Conservation (phyloP, 1,140 invertebrate genomes). For the Melipona quadrifasciata region DNA sequence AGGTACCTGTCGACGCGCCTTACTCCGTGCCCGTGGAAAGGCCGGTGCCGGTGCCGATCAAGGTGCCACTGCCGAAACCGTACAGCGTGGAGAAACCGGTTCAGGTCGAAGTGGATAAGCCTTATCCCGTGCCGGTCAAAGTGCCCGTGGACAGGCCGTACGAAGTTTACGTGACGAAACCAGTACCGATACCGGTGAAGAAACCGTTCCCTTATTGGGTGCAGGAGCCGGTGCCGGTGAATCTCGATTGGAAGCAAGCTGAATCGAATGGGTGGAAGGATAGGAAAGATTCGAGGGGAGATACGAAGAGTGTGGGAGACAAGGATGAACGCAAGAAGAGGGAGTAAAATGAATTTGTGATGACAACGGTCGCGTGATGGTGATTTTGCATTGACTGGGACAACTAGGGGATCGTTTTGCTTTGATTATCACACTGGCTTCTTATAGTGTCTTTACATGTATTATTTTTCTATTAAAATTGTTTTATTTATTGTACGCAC, state of each 20-base stretch:
- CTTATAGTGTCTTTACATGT: too few species aligned
- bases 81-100: slow-evolving; percentile 45
- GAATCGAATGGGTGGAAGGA: neutral
- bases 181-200: slow-evolving; percentile 31
- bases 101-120: slow-evolving; percentile 48
- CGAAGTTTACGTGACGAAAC: slow-evolving; percentile 77
- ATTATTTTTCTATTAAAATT: too few species aligned
- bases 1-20: slow-evolving; percentile 85
- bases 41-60: slow-evolving; percentile 84
- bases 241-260: neutral
- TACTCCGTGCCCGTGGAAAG: slow-evolving; percentile 85
- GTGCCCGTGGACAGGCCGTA: slow-evolving; percentile 83
- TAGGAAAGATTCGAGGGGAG: neutral
- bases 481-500: too few species aligned
- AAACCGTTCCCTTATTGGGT: slow-evolving; percentile 54
- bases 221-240: slow-evolving; percentile 41
- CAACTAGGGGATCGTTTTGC: neutral
- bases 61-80: slow-evolving; percentile 79
- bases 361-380: too few species aligned
- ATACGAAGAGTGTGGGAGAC: neutral
- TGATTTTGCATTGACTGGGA: neutral
- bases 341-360: neutral
- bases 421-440: neutral
- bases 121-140: slow-evolving; percentile 77
- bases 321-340: neutral